A percentile compares a stretch with the other conserved stretches of the same genome.
phyloP scores from a whole-genome alignment of 2,888 invertebrate species.

The Papilio demoleus region DNA sequence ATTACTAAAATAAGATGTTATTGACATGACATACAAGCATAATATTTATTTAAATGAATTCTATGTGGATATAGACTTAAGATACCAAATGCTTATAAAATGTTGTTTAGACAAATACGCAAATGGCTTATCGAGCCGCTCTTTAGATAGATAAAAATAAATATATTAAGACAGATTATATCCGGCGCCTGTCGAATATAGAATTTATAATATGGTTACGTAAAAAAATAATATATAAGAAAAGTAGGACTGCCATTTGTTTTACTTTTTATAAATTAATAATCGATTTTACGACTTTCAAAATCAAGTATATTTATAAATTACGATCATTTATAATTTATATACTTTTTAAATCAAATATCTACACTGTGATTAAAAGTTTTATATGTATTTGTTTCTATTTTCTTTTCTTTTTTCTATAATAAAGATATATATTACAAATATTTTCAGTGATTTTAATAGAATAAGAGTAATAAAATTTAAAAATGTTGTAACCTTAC shows the following conservation, averaged over 20 bases:
- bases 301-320: neutral
- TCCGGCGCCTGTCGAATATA: conserved; percentile 2
- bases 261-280: neutral
- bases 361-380: neutral
- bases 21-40: conserved; percentile 34
- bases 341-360: conserved; percentile 1
- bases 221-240: neutral
- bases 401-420: neutral
- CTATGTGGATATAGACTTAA: conserved; percentile 15
- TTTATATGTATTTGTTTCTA: conserved; percentile 10
- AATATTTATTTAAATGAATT: conserved; percentile 28
- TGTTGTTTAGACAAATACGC: conserved; percentile 19
- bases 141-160: conserved; percentile 20
- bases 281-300: conserved; percentile 1
- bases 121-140: conserved; percentile 4
- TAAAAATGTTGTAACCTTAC: neutral
- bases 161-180: conserved; percentile 16
- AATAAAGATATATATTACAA: neutral
- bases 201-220: neutral
- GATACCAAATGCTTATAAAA: conserved; percentile 23
- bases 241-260: conserved; percentile 24
- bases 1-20: neutral
- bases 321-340: neutral
- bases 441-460: neutral
- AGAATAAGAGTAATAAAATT: neutral